Conservation (phyloP, 2,888 invertebrate species). For the Drosophila macrothrix region DNA sequence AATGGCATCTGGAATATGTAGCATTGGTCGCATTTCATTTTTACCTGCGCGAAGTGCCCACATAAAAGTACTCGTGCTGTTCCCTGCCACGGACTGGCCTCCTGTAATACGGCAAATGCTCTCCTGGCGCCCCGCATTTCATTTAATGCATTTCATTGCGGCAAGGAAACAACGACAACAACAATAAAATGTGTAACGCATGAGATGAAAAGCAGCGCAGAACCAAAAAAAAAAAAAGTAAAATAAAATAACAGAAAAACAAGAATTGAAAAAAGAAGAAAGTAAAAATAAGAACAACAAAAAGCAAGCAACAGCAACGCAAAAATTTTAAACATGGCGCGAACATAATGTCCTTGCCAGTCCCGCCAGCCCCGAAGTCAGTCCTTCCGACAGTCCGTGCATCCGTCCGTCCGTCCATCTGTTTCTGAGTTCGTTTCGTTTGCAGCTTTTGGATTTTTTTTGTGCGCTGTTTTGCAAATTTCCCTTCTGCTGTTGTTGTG, state of each 20-base stretch:
- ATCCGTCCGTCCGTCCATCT: slow-evolving; percentile 17
- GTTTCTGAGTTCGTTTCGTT: slow-evolving; percentile 27
- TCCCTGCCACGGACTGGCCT: slow-evolving; percentile 11
- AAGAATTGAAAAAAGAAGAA: slow-evolving; percentile 35
- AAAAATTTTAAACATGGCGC: slow-evolving; percentile 82
- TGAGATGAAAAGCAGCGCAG: slow-evolving; percentile 76
- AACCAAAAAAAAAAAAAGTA: slow-evolving; percentile 25
- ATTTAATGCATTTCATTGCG: slow-evolving; percentile 73
- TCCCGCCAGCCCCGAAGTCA: slow-evolving; percentile 30
- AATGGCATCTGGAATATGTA: slow-evolving; percentile 58
- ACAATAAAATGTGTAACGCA: slow-evolving; percentile 75
- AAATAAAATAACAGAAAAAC: slow-evolving; percentile 33
- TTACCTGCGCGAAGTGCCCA: slow-evolving; percentile 50
- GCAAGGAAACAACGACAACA: slow-evolving; percentile 43
- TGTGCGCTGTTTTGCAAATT: slow-evolving; percentile 69
- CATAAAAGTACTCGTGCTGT: slow-evolving; percentile 8
- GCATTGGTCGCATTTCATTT: slow-evolving; percentile 49
- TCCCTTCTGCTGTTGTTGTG: slow-evolving; percentile 72
- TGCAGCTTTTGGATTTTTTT: slow-evolving; percentile 44
- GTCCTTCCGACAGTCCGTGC: slow-evolving; percentile 16
- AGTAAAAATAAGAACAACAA: slow-evolving; percentile 52
- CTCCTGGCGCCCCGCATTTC: slow-evolving; percentile 76
- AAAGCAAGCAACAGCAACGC: slow-evolving; percentile 46
- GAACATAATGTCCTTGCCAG: slow-evolving; percentile 83
- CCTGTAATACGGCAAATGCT: slow-evolving; percentile 17